Conservation (phyloP, 2,888 invertebrate genomes). For the Panopea generosa region DNA sequence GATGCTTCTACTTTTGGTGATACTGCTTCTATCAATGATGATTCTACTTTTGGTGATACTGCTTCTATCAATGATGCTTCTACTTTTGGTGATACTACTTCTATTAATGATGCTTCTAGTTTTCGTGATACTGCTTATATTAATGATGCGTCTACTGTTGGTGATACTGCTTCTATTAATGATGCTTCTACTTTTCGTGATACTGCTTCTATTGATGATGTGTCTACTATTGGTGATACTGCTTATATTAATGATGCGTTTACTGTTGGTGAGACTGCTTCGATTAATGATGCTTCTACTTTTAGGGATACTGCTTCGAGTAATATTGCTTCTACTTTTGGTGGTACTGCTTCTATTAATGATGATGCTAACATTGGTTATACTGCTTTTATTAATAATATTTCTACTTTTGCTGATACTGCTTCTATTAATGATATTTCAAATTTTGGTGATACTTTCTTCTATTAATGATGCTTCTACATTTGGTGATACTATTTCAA, state of each 20-base stretch:
- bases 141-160: too few species aligned
- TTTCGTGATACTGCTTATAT: slow-evolving; percentile 37
- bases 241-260: slow-evolving; percentile 38
- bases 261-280: slow-evolving; percentile 41
- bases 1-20: too few species aligned
- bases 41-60: too few species aligned
- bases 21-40: too few species aligned
- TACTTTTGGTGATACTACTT: too few species aligned
- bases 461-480: slow-evolving; percentile 40
- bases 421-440: neutral
- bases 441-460: slow-evolving; percentile 37
- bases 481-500: slow-evolving; percentile 39
- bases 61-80: too few species aligned
- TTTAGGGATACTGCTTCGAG: slow-evolving; percentile 6
- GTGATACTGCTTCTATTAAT: slow-evolving; percentile 39
- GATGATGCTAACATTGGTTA: slow-evolving; percentile 6
- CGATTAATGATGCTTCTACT: slow-evolving; percentile 15
- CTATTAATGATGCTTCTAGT: slow-evolving; percentile 29
- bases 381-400: neutral
- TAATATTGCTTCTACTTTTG: slow-evolving; percentile 13
- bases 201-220: slow-evolving; percentile 41
- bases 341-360: slow-evolving; percentile 15
- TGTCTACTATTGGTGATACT: slow-evolving; percentile 38
- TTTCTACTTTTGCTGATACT: neutral
- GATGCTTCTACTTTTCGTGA: too few species aligned